phyloP scores from a whole-genome alignment of 1,140 invertebrate genomes.

The Hypsibius dujardini region DNA sequence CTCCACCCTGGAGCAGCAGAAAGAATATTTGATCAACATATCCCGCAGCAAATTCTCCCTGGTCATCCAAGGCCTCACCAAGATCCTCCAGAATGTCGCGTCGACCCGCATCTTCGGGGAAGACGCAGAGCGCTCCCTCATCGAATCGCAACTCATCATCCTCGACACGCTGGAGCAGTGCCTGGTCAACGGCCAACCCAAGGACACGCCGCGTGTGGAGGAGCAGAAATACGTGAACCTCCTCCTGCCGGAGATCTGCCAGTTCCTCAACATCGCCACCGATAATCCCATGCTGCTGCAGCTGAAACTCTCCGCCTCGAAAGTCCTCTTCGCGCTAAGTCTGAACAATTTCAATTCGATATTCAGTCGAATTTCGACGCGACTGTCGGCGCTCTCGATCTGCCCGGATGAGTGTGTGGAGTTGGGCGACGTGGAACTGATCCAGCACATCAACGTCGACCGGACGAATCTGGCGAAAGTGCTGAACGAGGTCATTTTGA shows the following conservation, averaged over 20 bases:
- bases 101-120: slow-evolving; percentile 7
- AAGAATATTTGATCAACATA: slow-evolving; percentile 83
- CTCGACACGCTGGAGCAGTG: slow-evolving; percentile 87
- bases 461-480: slow-evolving; percentile 59
- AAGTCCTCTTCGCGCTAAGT: slow-evolving; percentile 83
- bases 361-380: slow-evolving; percentile 75
- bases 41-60: slow-evolving; percentile 75
- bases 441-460: slow-evolving; percentile 91
- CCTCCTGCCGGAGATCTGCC: slow-evolving; percentile 76
- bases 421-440: slow-evolving; percentile 84
- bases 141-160: slow-evolving; percentile 82
- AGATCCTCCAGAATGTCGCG: slow-evolving; percentile 66
- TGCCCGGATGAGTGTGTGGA: slow-evolving; percentile 79
- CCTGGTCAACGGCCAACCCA: slow-evolving; percentile 51
- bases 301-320: slow-evolving; percentile 69
- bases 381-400: slow-evolving; percentile 59
- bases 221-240: slow-evolving; percentile 84
- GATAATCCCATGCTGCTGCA: slow-evolving; percentile 62
- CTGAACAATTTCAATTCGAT: slow-evolving; percentile 90
- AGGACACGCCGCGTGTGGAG: slow-evolving; percentile 68
- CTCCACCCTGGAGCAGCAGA: slow-evolving; percentile 81
- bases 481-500: slow-evolving; percentile 67
- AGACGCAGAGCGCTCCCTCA: slow-evolving; percentile 14
- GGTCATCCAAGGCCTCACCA: slow-evolving; percentile 82
- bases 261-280: slow-evolving; percentile 42